phyloP scores from a whole-genome alignment of 2,888 invertebrate species.

The Lasius platythorax region DNA sequence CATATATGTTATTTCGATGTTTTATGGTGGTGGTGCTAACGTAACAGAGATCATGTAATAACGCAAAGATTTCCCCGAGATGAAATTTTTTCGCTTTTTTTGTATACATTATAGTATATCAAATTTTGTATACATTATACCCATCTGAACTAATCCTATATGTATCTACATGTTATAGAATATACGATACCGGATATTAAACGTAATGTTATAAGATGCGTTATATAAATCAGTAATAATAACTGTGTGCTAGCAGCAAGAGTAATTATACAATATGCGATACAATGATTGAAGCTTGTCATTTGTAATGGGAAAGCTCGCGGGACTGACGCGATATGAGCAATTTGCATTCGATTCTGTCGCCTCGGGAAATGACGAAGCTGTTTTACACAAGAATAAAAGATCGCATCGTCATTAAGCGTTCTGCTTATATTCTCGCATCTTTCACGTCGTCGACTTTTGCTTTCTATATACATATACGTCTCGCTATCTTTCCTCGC shows the following conservation, averaged over 20 bases:
- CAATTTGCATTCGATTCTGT: slow-evolving; percentile 12
- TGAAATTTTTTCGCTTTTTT: background rate
- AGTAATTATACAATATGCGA: background rate
- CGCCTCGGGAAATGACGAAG: background rate
- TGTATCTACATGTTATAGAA: background rate
- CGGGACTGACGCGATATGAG: background rate
- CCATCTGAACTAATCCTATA: background rate
- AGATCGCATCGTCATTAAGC: slow-evolving; percentile 24
- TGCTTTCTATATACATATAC: background rate
- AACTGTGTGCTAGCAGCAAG: slow-evolving; percentile 7
- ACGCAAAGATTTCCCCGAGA: background rate
- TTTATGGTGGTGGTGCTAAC: too few relatives aligned
- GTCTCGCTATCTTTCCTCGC: slow-evolving; percentile 20
- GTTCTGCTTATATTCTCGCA: background rate
- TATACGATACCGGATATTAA: background rate
- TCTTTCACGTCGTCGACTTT: background rate
- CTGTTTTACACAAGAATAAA: slow-evolving; percentile 4
- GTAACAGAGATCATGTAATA: too few relatives aligned
- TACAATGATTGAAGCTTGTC: slow-evolving; percentile 6
- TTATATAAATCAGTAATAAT: slow-evolving; percentile 7
- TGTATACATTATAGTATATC: background rate
- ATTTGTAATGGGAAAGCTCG: background rate
- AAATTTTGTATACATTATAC: slow-evolving; percentile 11
- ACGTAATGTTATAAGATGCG: slow-evolving; percentile 19
- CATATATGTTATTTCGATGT: too few relatives aligned